Conservation (phyloP, 2,113 vertebrate genomes). For the Prochilodus magdalenae region DNA sequence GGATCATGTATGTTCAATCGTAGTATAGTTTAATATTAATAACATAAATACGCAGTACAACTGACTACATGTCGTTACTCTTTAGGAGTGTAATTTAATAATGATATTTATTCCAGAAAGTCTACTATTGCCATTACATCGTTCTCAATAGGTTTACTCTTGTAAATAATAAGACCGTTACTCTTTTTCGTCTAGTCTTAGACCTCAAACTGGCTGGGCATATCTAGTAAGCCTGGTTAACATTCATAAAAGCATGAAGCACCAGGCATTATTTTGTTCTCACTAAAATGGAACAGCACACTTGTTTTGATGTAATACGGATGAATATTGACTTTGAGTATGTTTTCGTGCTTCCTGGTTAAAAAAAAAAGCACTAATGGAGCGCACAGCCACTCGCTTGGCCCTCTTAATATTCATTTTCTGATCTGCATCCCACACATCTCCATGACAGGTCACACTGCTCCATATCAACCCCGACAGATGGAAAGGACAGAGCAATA, state of each 20-base stretch:
- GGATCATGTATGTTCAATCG: too few relatives aligned
- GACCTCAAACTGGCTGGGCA: not conserved
- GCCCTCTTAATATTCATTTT: constrained; percentile 34
- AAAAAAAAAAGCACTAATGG: constrained; percentile 42
- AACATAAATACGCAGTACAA: too few relatives aligned
- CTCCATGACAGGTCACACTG: not conserved
- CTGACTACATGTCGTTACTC: too few relatives aligned
- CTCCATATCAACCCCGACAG: constrained; percentile 25
- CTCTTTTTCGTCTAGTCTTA: not conserved
- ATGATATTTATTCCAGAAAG: too few relatives aligned
- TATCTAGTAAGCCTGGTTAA: not conserved
- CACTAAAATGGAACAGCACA: not conserved
- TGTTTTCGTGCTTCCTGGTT: constrained; percentile 39
- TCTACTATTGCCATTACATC: not conserved
- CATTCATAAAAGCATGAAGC: constrained; percentile 22
- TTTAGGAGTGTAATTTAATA: too few relatives aligned
- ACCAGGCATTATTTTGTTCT: constrained; percentile 28
- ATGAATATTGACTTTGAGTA: constrained; percentile 30
- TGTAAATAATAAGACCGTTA: not conserved
- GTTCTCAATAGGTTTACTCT: not conserved
- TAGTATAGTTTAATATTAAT: too few relatives aligned
- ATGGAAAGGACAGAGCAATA: not conserved
- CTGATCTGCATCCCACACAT: not conserved
- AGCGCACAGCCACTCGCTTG: constrained; percentile 48
- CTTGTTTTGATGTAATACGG: constrained; percentile 38